A percentile compares a stretch with the other conserved stretches of the same genome.
These are phyloP conservation scores for Drosophila bocqueti DNA, from an alignment of 1,140 invertebrate genomes.

Conservation along the genomic window DNA sequence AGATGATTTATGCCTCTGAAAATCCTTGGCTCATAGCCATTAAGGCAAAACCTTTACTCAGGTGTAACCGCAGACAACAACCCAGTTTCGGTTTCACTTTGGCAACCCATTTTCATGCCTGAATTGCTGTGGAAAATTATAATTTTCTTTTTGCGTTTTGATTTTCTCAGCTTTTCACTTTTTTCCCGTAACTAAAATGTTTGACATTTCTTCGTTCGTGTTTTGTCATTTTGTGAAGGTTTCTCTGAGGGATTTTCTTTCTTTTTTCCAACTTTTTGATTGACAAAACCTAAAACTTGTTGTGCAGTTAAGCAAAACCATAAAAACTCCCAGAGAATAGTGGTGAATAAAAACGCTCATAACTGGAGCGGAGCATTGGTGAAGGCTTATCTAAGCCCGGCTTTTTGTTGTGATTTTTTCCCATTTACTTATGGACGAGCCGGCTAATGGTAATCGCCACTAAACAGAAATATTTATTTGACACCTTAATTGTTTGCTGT, in stretches of 20 bases:
- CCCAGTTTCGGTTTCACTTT: conserved; percentile 47
- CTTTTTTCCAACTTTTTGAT: conserved; percentile 30
- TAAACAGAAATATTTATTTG: conserved; percentile 35
- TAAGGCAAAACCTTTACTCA: conserved; percentile 22
- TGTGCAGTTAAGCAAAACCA: conserved; percentile 45
- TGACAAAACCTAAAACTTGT: conserved; percentile 44
- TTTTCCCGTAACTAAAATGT: conserved; percentile 34
- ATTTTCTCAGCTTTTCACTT: conserved; percentile 69
- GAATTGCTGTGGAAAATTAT: conserved; percentile 52
- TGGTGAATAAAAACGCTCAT: conserved; percentile 16
- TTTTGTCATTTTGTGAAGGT: conserved; percentile 43
- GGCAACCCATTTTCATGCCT: conserved; percentile 48
- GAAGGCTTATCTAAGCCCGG: conserved; percentile 23
- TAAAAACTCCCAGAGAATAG: conserved; percentile 30
- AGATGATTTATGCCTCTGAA: conserved; percentile 26
- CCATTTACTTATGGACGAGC: conserved; percentile 5
- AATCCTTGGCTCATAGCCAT: conserved; percentile 25
- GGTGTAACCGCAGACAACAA: conserved; percentile 9
- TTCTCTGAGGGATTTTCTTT: conserved; percentile 24
- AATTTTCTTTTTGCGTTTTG: conserved; percentile 54
- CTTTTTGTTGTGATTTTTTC: conserved; percentile 14
- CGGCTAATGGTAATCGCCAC: conserved; percentile 13
- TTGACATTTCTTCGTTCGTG: conserved; percentile 41
- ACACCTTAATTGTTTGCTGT: conserved; percentile 29
- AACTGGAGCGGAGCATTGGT: conserved; percentile 53